Evolutionary conservation across 2,797 vertebrate genomes (phyloP).

Genomic region (Micrastur ruficollis): DNA sequence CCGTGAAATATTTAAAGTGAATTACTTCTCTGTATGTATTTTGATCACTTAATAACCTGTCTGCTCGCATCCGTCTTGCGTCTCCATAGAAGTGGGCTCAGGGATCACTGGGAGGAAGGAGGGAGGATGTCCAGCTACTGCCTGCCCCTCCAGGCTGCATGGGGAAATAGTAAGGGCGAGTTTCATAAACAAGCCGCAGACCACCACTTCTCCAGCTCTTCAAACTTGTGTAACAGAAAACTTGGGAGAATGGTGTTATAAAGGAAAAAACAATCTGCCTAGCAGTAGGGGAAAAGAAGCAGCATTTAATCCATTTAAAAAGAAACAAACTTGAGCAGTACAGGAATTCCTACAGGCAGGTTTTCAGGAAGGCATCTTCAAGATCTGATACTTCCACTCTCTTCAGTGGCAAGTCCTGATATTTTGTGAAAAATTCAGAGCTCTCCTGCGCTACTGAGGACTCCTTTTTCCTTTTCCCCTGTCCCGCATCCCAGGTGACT

Average conservation of each 20-base stretch:
- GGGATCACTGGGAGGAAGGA: not conserved
- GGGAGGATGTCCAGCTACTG: not conserved
- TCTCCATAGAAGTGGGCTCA: not conserved
- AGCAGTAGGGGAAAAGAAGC: not conserved
- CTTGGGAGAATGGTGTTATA: not conserved
- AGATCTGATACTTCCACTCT: not conserved
- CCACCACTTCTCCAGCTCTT: not conserved
- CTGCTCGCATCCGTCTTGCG: not conserved
- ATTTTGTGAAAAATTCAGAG: not conserved
- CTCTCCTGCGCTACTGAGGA: not conserved
- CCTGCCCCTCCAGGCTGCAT: not conserved
- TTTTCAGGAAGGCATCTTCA: not conserved
- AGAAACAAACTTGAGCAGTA: not conserved
- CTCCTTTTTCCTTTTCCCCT: not conserved
- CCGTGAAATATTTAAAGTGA: not conserved
- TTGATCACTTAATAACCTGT: not conserved
- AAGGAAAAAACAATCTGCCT: not conserved
- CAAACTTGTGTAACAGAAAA: not conserved
- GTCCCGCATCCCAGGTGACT: not conserved
- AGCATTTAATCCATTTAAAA: not conserved
- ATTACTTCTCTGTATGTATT: not conserved
- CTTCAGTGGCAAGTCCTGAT: not conserved
- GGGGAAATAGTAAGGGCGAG: not conserved
- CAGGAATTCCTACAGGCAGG: not conserved
- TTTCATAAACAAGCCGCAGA: not conserved